A percentile compares a stretch with the other conserved stretches of the same genome.
Conservation (phyloP, 2,888 invertebrate genomes). For the Mechanitis messenoides region DNA sequence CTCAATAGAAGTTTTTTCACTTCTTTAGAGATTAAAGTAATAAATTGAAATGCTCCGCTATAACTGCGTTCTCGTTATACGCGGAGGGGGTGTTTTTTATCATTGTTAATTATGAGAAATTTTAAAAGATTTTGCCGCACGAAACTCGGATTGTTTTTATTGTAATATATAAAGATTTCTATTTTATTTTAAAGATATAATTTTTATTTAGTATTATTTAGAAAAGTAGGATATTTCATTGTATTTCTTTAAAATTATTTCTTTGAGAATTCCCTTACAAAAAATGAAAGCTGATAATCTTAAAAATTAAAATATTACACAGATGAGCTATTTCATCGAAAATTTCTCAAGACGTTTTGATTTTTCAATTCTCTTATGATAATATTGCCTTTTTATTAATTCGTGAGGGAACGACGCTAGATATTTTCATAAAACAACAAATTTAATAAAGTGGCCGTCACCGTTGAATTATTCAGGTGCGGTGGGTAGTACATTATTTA, state of each 20-base stretch:
- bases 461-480: conserved; percentile 70
- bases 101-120: neutral
- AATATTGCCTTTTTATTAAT: conserved; percentile 40
- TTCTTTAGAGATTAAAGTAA: conserved; percentile 18
- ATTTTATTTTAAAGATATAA: too few species aligned
- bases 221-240: too few species aligned
- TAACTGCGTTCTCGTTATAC: conserved; percentile 8
- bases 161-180: too few species aligned
- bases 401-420: conserved; percentile 47
- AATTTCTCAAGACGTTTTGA: conserved; percentile 27
- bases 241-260: neutral
- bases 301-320: conserved; percentile 22
- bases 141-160: too few species aligned
- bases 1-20: conserved; percentile 6
- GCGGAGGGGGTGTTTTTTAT: conserved; percentile 4
- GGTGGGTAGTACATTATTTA: conserved; percentile 71
- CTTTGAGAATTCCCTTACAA: neutral
- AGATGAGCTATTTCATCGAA: conserved; percentile 22
- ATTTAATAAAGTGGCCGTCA: conserved; percentile 72
- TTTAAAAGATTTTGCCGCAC: too few species aligned
- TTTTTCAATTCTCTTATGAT: conserved; percentile 32
- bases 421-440: conserved; percentile 65
- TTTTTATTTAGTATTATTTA: too few species aligned
- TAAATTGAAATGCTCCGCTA: conserved; percentile 14
- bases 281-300: conserved; percentile 10